Percentiles rank a stretch among this genome's conserved stretches.
Conservation (phyloP, 2,888 invertebrate genomes). For the Luperina nickerlii region DNA sequence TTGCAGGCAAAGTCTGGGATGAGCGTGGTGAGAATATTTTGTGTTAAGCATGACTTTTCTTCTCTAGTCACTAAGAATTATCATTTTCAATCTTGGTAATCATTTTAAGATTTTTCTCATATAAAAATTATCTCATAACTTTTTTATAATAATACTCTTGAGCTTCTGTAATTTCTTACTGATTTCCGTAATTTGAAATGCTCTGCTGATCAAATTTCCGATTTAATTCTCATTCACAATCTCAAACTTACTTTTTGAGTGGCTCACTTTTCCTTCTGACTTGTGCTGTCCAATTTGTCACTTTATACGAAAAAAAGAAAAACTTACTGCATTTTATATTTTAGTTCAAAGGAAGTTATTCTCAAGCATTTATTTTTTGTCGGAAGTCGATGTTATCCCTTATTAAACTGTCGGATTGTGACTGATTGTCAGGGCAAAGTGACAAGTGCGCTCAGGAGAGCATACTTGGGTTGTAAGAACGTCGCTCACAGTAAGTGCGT, state of each 20-base stretch:
- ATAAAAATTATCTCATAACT: conserved; percentile 46
- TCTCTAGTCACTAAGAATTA: conserved; percentile 58
- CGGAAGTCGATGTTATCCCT: conserved; percentile 25
- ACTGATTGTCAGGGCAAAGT: conserved; percentile 88
- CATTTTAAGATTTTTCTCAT: conserved; percentile 47
- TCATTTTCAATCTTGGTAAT: conserved; percentile 52
- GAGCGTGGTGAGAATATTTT: conserved; percentile 86
- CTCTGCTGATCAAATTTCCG: conserved; percentile 44
- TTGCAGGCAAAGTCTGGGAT: conserved; percentile 86
- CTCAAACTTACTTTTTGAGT: conserved; percentile 36
- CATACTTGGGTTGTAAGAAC: conserved; percentile 90
- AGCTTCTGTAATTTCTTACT: conserved; percentile 54
- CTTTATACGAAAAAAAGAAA: conserved; percentile 3
- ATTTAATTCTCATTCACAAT: conserved; percentile 40
- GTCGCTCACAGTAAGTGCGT: conserved; percentile 90
- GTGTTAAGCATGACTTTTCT: conserved; percentile 81
- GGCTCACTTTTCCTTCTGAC: conserved; percentile 36
- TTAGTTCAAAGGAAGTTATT: conserved; percentile 41
- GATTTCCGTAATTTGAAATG: conserved; percentile 43
- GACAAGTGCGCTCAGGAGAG: conserved; percentile 88
- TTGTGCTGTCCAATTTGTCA: conserved; percentile 39
- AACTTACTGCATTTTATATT: conserved; percentile 46
- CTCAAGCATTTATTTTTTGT: conserved; percentile 54
- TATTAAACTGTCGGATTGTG: conserved; percentile 70
- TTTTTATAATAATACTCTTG: conserved; percentile 50